Evolutionary conservation across 2,888 invertebrate genomes (phyloP), one percentile per base, ranked within the genome.

Genomic region (Drosophila testacea): DNA sequence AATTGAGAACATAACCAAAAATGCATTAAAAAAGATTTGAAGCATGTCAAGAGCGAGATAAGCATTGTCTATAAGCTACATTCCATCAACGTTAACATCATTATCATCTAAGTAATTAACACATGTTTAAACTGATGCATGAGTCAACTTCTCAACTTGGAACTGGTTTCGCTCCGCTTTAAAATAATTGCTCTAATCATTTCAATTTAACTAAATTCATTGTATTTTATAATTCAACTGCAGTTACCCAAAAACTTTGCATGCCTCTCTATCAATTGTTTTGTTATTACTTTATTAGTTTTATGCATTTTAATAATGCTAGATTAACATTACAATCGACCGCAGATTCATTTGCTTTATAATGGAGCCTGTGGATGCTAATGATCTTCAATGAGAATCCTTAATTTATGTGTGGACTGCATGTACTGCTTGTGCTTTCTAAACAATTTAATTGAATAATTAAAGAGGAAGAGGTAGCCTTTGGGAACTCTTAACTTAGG

Each of bases 101-200:
- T n/a, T 42, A 63, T 54, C 38, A 54, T 34, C 28, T 16, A 46
- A 36, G 16, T 13, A 65, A 41, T 9, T 48, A 42, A 10, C 22
- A 6, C 47, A 48, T 36, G 38, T 10, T n/a, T 47, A 44, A 60
- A 39, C 47, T 47, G 46, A 13, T 39, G 50, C 54, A 64, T 60
- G 59, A 60, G 22, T 22, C 22, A 22, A 22, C 22, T 22, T 22
- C n/a, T 66, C 60, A 48, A 54, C 28, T 47, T 39, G 22, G 13
- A 67, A 63, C 42, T 27, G 51, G 27, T 56, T 73, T 28, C 60
- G 16, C 50, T 48, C 16, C 16, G 6, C 10, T 44, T 10, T 48
- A 27, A 46, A 30, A 4, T 28, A 51, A 11, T 60, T 61, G 13
- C 62, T 16, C 47, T 50, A 41, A 22, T 7, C 28, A 36, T 27